Percentiles rank a stretch among this genome's conserved stretches.
Evolutionary conservation across 2,797 vertebrate genomes (phyloP).

Genomic region (Gymnocypris eckloni): DNA sequence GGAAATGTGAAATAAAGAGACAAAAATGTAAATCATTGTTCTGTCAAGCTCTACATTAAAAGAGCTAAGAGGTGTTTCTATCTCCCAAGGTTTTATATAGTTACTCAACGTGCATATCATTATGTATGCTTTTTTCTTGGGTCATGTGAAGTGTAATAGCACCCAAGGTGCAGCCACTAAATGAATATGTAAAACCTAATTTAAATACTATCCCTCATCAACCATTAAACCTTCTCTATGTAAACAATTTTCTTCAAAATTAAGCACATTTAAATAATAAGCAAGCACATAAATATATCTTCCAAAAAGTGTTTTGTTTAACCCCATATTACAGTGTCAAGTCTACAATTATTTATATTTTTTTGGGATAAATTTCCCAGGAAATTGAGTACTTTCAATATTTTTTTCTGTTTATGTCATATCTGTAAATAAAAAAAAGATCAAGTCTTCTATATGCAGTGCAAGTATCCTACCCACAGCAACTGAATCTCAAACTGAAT

Average conservation of each 20-base stretch:
- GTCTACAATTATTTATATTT: no score
- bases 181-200: not conserved
- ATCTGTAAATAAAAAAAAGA: not conserved
- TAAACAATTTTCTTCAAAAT: not conserved
- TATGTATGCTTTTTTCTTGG: conserved; percentile 27
- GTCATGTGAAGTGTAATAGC: conserved; percentile 4
- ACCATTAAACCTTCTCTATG: not conserved
- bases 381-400: no score
- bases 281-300: not conserved
- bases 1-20: conserved; percentile 30
- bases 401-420: not conserved
- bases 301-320: not conserved
- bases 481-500: no score
- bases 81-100: conserved; percentile 56
- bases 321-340: no score
- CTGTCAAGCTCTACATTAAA: conserved; percentile 19
- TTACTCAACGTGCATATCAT: conserved; percentile 31
- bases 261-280: not conserved
- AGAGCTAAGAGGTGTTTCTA: not conserved
- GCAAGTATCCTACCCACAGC: no score
- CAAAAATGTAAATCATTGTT: conserved; percentile 48
- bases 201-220: not conserved
- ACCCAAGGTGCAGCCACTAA: not conserved
- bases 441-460: no score
- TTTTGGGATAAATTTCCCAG: no score